These are phyloP conservation scores for Glyptemys insculpta DNA, from an alignment of 2,797 vertebrate species.

Conservation along the genomic window DNA sequence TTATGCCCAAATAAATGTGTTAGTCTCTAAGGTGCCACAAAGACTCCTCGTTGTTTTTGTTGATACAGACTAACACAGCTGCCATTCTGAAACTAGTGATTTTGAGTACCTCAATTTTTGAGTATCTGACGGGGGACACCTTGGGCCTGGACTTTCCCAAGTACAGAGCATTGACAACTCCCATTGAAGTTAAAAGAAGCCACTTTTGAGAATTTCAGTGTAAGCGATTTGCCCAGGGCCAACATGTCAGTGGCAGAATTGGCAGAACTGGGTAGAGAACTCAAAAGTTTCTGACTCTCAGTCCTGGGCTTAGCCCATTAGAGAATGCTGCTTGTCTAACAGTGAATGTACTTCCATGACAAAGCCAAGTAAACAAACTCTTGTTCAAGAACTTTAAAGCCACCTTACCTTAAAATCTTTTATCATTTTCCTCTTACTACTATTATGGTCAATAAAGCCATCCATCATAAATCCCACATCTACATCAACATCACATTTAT, in stretches of 20 bases:
- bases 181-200: rapidly evolving
- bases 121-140: background rate
- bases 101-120: rapidly evolving
- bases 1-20: too few relatives aligned
- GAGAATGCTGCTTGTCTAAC: background rate
- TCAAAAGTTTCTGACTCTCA: background rate
- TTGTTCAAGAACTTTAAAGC: background rate
- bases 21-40: too few relatives aligned
- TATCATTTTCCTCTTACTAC: background rate
- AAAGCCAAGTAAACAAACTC: background rate
- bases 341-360: background rate
- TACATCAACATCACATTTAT: background rate
- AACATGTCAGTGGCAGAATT: background rate
- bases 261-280: background rate
- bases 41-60: too few relatives aligned
- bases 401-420: background rate
- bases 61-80: too few relatives aligned
- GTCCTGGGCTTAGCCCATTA: background rate
- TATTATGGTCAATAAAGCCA: background rate
- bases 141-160: rapidly evolving
- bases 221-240: background rate
- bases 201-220: background rate
- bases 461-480: background rate
- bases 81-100: too few relatives aligned
- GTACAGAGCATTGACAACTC: rapidly evolving